Evolutionary conservation across 92 coral and sea anemone genomes (phyloP), one percentile per base, ranked within the genome.

Genomic region (Porites divaricata): DNA sequence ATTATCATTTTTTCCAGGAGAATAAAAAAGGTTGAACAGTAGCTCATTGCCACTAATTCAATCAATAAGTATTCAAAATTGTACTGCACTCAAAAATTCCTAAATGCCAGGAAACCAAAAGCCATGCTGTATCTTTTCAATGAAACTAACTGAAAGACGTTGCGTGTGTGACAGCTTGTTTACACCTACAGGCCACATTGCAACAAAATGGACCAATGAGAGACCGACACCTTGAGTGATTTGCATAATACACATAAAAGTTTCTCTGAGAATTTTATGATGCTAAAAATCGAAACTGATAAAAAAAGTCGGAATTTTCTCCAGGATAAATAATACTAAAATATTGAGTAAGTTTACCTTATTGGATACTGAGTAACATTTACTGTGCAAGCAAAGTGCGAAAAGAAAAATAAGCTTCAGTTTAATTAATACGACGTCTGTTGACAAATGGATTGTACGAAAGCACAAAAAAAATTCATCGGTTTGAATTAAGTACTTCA

Each of bases 211-310:
- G 19, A 61, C 83, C 74, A 69, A 63, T 89, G 75, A 49, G 3
- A 48, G 11, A 0, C n/a, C 17, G 85, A 21, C 81, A 76, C 84
- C 80, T 68, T 65, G 81, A 54, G 14, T 23, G 49, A 66, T 67
- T 80, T 41, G 35, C 77, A 77, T 62, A 68, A 65, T 52, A 75
- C 49, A 58, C 76, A 68, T 80, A 45, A 23, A 13, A 45, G 2
- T 54, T 11, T 35, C 45, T 35, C 45, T 35, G 45, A 35, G 45
- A 35, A 35, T 35, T 9, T 4, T 53, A 9, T 8, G 67, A 79
- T 51, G 23, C 25, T 17, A 53, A 26, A 57, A 79, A 79, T 17
- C 64, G 50, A 15, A 16, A 7, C 35, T 49, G 5, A 51, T 16
- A 78, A 59, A 23, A 64, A 2, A 65, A 49, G 21, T 45, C 17